Conservation (phyloP, 2,113 vertebrate genomes). For the Myrmophylax atrothorax region DNA sequence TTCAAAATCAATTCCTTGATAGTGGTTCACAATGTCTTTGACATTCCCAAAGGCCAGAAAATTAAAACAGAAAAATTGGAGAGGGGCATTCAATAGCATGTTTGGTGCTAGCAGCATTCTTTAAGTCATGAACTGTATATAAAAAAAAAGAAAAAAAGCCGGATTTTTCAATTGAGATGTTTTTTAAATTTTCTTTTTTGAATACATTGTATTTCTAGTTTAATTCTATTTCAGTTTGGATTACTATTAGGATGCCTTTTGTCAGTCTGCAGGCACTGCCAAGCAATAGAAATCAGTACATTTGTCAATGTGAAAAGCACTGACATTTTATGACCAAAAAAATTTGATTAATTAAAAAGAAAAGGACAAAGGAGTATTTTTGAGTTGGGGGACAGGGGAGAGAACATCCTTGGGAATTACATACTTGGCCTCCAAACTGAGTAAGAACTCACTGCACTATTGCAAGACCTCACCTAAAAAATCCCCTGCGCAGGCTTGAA, state of each 20-base stretch:
- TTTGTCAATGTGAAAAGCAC: neutral
- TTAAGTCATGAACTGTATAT: slow-evolving; percentile 9
- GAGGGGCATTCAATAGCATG: neutral
- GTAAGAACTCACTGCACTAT: neutral
- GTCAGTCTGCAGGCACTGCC: neutral
- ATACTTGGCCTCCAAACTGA: neutral
- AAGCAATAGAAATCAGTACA: neutral
- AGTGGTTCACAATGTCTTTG: neutral
- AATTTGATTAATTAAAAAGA: neutral
- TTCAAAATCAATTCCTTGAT: neutral
- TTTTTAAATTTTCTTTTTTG: neutral
- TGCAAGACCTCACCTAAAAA: neutral
- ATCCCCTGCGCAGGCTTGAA: no score
- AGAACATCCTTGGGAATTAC: neutral
- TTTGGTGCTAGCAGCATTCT: neutral
- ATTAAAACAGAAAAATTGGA: neutral
- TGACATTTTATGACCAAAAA: neutral
- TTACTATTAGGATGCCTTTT: neutral
- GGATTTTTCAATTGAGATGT: slow-evolving; percentile 3
- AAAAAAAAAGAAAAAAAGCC: slow-evolving; percentile 37
- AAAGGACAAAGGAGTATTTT: neutral
- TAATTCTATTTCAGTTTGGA: slow-evolving; percentile 14
- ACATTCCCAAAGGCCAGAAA: neutral
- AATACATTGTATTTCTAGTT: neutral
- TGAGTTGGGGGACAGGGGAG: neutral